Conservation (phyloP, 1,140 invertebrate species). For the Drosophila aff. region DNA sequence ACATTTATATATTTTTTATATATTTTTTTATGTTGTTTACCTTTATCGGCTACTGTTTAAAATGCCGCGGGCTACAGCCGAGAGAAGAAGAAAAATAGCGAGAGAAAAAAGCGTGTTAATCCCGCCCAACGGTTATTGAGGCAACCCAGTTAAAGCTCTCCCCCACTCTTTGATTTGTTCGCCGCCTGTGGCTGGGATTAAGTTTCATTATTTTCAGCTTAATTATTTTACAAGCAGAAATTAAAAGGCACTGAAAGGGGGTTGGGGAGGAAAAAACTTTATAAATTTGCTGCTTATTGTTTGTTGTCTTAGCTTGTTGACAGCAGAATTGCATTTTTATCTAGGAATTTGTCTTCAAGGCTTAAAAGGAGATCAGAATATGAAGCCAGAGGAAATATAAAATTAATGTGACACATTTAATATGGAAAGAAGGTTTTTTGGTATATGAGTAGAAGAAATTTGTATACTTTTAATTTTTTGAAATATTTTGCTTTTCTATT, state of each 20-base stretch:
- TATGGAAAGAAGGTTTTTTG: neutral
- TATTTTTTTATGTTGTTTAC: conserved; percentile 12
- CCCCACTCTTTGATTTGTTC: conserved; percentile 24
- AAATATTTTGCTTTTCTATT: no score
- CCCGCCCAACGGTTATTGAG: conserved; percentile 73
- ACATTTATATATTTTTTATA: neutral
- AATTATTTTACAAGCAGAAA: conserved; percentile 77
- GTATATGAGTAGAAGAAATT: no score
- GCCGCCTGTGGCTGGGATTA: conserved; percentile 60
- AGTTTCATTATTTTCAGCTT: conserved; percentile 79
- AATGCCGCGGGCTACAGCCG: conserved; percentile 15
- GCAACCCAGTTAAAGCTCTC: conserved; percentile 72
- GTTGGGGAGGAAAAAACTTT: conserved; percentile 3
- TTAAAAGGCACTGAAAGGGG: conserved; percentile 10
- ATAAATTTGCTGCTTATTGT: conserved; percentile 24
- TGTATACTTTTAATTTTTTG: no score
- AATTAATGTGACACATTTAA: neutral
- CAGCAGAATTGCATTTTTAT: conserved; percentile 50
- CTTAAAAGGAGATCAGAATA: conserved; percentile 9
- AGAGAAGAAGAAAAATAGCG: conserved; percentile 8
- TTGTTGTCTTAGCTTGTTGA: conserved; percentile 53
- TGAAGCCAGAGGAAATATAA: conserved; percentile 19
- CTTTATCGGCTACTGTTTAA: conserved; percentile 55
- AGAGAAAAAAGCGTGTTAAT: conserved; percentile 62
- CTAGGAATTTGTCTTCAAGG: conserved; percentile 42